A percentile compares a stretch with the other conserved stretches of the same genome.
These are phyloP conservation scores for Linyphia triangularis DNA, from an alignment of 2,888 invertebrate species.

Conservation along the genomic window DNA sequence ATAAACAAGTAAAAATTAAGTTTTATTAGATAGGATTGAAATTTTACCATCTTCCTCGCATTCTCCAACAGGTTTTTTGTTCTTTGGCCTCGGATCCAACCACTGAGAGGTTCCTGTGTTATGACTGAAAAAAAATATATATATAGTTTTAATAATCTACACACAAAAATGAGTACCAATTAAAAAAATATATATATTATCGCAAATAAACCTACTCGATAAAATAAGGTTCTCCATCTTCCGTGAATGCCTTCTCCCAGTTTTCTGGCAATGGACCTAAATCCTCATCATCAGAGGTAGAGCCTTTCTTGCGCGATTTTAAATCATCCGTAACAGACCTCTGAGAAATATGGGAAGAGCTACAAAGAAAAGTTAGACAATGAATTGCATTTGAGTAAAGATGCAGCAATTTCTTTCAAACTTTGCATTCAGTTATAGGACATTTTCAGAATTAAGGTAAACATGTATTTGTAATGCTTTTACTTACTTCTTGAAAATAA, in stretches of 20 bases:
- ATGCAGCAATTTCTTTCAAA: too few species aligned
- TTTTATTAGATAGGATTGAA: too few species aligned
- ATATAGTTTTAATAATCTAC: neutral
- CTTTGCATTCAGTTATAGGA: too few species aligned
- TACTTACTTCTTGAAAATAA: too few species aligned
- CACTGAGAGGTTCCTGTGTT: conserved; percentile 98
- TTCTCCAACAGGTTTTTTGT: conserved; percentile 93
- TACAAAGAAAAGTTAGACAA: neutral
- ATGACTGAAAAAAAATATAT: conserved; percentile 84
- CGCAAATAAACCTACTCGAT: conserved; percentile 88
- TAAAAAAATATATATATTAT: neutral
- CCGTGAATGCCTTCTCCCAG: conserved; percentile 99
- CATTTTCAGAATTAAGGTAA: too few species aligned
- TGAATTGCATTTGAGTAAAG: too few species aligned
- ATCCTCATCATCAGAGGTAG: conserved; percentile 80
- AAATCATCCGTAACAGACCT: conserved; percentile 39
- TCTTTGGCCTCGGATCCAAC: conserved; percentile 96
- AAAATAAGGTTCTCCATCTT: conserved; percentile 97
- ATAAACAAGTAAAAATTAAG: too few species aligned
- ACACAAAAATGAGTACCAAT: neutral
- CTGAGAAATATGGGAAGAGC: conserved; percentile 49
- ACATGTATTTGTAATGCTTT: too few species aligned
- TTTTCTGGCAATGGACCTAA: conserved; percentile 94
- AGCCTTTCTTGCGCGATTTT: conserved; percentile 29
- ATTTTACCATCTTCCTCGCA: conserved; percentile 88